Evolutionary conservation across 2,888 invertebrate genomes (phyloP).

Genomic region (Mythimna loreyi): DNA sequence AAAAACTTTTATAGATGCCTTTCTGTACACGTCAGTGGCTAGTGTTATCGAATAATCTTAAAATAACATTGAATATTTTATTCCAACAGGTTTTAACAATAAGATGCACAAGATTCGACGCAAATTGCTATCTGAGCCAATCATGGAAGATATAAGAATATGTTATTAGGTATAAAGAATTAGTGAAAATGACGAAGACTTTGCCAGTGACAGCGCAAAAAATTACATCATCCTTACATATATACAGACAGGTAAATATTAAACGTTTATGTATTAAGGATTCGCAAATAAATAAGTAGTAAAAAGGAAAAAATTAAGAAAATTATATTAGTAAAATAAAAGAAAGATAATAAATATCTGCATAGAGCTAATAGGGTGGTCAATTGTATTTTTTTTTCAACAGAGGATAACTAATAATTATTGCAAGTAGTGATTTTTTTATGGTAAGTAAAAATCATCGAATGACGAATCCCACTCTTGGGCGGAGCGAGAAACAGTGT

Average conservation of each 20-base stretch:
- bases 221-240: conserved; percentile 19
- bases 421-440: no score
- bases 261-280: background rate
- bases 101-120: background rate
- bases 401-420: no score
- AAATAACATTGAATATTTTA: conserved; percentile 17
- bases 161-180: background rate
- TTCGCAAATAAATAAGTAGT: background rate
- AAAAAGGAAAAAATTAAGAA: no score
- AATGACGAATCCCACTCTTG: no score
- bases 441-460: no score
- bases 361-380: no score
- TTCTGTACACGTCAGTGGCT: no score
- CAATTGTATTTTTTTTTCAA: no score
- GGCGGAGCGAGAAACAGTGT: no score
- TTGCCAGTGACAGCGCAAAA: conserved; percentile 24
- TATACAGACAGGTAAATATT: conserved; percentile 55
- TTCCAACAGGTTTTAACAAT: conserved; percentile 29
- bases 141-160: conserved; percentile 4
- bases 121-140: background rate
- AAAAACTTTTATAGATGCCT: no score
- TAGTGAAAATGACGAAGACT: conserved; percentile 34
- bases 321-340: no score
- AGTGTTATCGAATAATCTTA: background rate
- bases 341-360: no score